Evolutionary conservation across 1,140 invertebrate genomes (phyloP).

Genomic region (Himalopsyche phryganea): DNA sequence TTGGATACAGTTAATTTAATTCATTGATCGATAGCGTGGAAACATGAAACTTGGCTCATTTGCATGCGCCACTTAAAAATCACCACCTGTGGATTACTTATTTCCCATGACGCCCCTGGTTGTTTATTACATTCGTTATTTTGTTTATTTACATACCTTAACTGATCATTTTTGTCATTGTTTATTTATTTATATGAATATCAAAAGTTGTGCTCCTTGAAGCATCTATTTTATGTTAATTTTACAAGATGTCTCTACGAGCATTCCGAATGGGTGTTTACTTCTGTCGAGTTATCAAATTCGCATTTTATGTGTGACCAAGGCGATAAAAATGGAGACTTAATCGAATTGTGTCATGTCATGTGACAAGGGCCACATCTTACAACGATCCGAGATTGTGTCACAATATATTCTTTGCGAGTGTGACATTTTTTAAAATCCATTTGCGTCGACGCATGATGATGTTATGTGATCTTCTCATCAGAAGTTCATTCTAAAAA

Average conservation of each 20-base stretch:
- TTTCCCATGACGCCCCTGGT: neutral
- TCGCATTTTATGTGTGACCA: constrained; percentile 27
- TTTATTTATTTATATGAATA: constrained; percentile 10
- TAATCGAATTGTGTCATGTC: too few relatives aligned
- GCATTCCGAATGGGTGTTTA: constrained; percentile 2
- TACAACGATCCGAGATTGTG: too few relatives aligned
- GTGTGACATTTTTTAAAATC: too few relatives aligned
- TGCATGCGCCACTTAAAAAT: neutral
- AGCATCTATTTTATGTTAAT: constrained; percentile 8
- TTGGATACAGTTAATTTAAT: too few relatives aligned
- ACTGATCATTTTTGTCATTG: neutral
- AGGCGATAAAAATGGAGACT: constrained; percentile 20
- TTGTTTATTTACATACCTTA: neutral
- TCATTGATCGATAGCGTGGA: neutral
- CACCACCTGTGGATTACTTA: neutral
- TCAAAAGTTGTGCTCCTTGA: neutral
- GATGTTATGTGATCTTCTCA: too few relatives aligned
- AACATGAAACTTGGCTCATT: neutral
- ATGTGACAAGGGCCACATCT: too few relatives aligned
- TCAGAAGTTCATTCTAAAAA: too few relatives aligned
- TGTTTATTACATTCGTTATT: neutral
- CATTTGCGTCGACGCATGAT: too few relatives aligned
- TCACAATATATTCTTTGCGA: too few relatives aligned
- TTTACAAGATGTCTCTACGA: constrained; percentile 3
- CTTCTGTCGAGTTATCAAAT: constrained; percentile 17